A percentile compares a stretch with the other conserved stretches of the same genome.
These are phyloP conservation scores for Acridotheres tristis DNA, from an alignment of 2,797 vertebrate genomes.

Conservation along the genomic window DNA sequence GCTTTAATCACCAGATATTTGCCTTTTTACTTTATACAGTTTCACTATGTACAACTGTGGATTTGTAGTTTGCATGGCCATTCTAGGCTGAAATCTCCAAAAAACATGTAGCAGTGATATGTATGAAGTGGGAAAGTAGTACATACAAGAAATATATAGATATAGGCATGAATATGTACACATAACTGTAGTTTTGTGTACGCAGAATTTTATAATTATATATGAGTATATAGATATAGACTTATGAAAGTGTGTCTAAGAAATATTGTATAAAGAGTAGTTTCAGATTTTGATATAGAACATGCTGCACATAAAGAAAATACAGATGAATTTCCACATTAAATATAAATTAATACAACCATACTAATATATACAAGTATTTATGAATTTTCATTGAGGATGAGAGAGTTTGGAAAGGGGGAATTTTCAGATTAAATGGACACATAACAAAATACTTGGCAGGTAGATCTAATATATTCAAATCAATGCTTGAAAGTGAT, in stretches of 20 bases:
- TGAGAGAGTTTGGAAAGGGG: background rate
- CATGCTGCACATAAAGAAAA: background rate
- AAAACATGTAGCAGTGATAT: background rate
- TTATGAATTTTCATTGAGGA: background rate
- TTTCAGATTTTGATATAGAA: background rate
- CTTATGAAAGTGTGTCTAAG: background rate
- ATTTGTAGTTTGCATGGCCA: background rate
- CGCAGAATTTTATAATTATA: background rate
- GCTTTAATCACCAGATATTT: background rate
- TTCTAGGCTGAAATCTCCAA: background rate
- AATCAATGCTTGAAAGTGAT: background rate
- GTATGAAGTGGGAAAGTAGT: background rate
- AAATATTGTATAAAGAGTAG: background rate
- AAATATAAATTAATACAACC: background rate
- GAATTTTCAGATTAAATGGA: background rate
- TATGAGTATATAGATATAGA: background rate
- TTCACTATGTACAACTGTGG: background rate
- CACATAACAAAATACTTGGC: background rate
- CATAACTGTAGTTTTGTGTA: too few relatives aligned
- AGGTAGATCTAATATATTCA: background rate
- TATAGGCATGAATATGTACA: background rate
- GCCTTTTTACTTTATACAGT: background rate
- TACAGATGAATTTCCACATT: background rate
- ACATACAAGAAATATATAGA: background rate
- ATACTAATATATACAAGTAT: background rate